phyloP scores from a whole-genome alignment of 2,113 vertebrate genomes.

The Anthoscopus minutus region DNA sequence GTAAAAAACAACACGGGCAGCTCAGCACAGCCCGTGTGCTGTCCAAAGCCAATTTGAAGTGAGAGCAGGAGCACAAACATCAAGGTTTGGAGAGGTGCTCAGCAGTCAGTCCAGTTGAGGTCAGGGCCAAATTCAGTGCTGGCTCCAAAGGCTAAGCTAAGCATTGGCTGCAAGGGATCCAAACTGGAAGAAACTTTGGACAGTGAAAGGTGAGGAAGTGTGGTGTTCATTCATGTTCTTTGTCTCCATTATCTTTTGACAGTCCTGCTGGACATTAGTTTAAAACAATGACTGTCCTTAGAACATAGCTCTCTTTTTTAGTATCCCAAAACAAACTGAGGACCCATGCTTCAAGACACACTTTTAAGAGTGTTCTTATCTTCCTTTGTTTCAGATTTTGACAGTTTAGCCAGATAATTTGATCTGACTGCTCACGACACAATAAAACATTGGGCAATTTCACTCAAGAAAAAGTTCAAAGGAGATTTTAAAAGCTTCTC shows the following conservation, averaged over 20 bases:
- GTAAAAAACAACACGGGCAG: too few relatives aligned
- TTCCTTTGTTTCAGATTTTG: neutral
- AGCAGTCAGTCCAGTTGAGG: neutral
- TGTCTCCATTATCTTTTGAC: neutral
- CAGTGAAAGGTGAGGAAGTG: neutral
- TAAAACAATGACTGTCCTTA: neutral
- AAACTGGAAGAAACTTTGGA: neutral
- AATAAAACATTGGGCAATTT: neutral
- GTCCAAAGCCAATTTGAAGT: fast-evolving
- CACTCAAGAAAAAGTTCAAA: neutral
- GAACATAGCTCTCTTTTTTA: neutral
- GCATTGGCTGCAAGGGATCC: neutral
- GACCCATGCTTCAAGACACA: neutral
- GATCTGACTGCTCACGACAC: neutral
- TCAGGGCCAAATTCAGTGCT: neutral
- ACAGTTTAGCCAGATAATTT: neutral
- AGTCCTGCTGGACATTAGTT: neutral
- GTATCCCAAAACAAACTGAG: neutral
- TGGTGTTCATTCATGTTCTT: neutral
- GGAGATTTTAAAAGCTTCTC: neutral
- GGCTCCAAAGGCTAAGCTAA: neutral
- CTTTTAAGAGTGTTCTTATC: neutral
- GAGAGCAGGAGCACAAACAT: fast-evolving
- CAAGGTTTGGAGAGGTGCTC: neutral
- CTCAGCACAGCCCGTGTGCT: neutral